Evolutionary conservation across 2,113 vertebrate species (phyloP).

Genomic region (Poeciliopsis turrubarensis): DNA sequence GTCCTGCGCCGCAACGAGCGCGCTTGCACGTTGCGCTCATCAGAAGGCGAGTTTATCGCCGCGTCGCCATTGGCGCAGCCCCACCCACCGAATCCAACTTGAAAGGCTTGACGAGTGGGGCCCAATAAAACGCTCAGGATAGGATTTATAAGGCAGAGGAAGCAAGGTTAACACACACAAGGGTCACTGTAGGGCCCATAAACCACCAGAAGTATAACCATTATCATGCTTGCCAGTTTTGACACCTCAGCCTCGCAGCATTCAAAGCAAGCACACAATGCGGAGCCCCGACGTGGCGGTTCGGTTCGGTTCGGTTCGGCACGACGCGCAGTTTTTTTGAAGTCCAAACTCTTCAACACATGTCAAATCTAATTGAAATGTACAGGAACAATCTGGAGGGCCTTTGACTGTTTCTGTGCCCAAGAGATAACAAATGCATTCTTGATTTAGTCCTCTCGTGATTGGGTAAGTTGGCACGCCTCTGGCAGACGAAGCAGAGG

Average conservation of each 20-base stretch:
- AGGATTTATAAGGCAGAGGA: constrained; percentile 69
- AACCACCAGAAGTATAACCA: constrained; percentile 63
- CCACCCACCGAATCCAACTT: constrained; percentile 64
- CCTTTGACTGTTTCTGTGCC: constrained; percentile 55
- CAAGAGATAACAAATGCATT: constrained; percentile 65
- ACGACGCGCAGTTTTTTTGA: constrained; percentile 50
- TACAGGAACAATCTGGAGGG: constrained; percentile 59
- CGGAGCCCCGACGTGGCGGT: constrained; percentile 30
- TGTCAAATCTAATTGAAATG: constrained; percentile 64
- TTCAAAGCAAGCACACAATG: constrained; percentile 51
- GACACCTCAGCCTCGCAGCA: constrained; percentile 50
- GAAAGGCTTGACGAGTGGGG: constrained; percentile 61
- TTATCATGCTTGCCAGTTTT: constrained; percentile 63
- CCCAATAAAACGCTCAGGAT: constrained; percentile 61
- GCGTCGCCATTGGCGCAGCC: constrained; percentile 29
- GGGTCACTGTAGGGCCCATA: constrained; percentile 69
- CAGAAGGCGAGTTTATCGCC: constrained; percentile 57
- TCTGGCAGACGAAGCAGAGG: constrained; percentile 52
- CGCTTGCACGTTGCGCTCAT: constrained; percentile 21
- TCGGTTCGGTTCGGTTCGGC: constrained; percentile 5
- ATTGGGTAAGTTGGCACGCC: constrained; percentile 52
- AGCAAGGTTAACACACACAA: constrained; percentile 74
- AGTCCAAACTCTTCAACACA: constrained; percentile 48
- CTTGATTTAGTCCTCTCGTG: constrained; percentile 47
- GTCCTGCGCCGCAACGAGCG: constrained; percentile 22